These are phyloP conservation scores for Albula goreensis DNA, from an alignment of 2,113 vertebrate species.

Conservation along the genomic window DNA sequence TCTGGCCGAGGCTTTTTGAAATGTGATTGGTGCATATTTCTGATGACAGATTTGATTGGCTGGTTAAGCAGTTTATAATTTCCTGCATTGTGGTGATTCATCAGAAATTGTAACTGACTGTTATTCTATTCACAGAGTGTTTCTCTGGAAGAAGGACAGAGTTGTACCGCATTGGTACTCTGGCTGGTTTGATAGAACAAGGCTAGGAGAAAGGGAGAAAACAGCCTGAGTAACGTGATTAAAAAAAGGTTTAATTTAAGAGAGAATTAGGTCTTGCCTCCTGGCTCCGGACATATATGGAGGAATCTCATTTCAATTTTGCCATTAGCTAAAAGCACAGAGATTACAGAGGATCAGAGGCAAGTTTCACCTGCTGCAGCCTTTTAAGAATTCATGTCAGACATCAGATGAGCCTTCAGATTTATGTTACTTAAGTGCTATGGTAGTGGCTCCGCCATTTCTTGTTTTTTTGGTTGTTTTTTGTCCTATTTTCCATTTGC, in stretches of 20 bases:
- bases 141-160: no score
- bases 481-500: not conserved
- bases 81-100: no score
- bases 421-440: not conserved
- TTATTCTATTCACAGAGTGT: no score
- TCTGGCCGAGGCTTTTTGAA: no score
- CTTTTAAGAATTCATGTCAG: not conserved
- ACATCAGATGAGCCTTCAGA: not conserved
- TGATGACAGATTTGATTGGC: no score
- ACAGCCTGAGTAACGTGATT: conserved; percentile 17
- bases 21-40: no score
- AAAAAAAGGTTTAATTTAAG: not conserved
- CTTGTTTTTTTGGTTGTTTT: not conserved
- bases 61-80: no score
- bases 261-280: not conserved
- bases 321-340: not conserved
- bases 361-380: not conserved
- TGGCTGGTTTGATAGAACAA: conserved; percentile 31
- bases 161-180: not conserved
- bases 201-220: conserved; percentile 12
- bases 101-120: no score
- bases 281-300: not conserved
- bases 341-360: not conserved
- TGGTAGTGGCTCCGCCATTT: not conserved
- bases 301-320: not conserved